Conservation (phyloP, 2,113 vertebrate genomes). For the Tauraco erythrolophus region DNA sequence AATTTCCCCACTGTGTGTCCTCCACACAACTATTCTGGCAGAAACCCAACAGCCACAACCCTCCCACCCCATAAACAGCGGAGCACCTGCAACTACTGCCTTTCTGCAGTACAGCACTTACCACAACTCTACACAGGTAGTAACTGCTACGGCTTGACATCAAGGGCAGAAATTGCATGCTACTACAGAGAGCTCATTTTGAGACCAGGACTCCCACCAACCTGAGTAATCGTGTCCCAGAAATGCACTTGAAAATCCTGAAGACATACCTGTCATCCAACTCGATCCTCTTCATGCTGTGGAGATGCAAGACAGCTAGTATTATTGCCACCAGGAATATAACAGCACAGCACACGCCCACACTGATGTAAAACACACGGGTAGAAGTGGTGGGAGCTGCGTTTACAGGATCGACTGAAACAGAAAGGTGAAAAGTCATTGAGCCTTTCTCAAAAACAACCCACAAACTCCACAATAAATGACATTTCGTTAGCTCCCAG, state of each 20-base stretch:
- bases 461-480: background rate
- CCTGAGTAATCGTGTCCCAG: fast-evolving
- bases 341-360: constrained; percentile 97
- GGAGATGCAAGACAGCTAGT: constrained; percentile 95
- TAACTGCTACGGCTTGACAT: background rate
- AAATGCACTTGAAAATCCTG: background rate
- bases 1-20: background rate
- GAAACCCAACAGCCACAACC: background rate
- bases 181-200: background rate
- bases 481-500: background rate
- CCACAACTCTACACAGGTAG: background rate
- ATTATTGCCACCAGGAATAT: constrained; percentile 99
- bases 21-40: background rate
- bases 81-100: background rate
- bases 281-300: constrained; percentile 98
- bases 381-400: constrained; percentile 93
- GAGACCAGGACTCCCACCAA: background rate
- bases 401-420: constrained; percentile 86
- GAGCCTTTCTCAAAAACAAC: background rate
- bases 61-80: background rate
- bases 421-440: constrained; percentile 30
- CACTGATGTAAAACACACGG: constrained; percentile 98
- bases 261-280: constrained; percentile 91
- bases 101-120: background rate
- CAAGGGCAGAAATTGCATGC: background rate